Evolutionary conservation across 2,113 vertebrate genomes (phyloP).

Genomic region (Ctenomys sociabilis): DNA sequence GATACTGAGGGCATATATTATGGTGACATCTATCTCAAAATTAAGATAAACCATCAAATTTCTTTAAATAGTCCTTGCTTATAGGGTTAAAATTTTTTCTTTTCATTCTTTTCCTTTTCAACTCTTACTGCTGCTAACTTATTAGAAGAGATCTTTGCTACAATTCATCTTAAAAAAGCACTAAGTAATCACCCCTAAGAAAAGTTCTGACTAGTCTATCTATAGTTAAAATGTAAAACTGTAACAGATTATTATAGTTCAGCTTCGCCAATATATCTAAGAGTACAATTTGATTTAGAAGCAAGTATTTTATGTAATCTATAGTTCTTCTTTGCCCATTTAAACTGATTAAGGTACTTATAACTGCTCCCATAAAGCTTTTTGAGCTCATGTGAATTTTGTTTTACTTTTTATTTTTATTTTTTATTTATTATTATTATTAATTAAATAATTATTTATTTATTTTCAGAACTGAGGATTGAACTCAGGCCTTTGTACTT

Average conservation of each 20-base stretch:
- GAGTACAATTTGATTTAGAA: not conserved
- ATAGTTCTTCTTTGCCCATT: not conserved
- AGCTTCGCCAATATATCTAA: not conserved
- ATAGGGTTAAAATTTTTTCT: not conserved
- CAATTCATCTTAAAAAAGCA: not conserved
- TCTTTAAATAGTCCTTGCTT: not conserved
- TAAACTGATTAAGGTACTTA: not conserved
- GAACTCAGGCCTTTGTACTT: no score
- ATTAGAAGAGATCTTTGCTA: not conserved
- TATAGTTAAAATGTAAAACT: not conserved
- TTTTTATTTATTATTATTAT: no score
- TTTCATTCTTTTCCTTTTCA: not conserved
- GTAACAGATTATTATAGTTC: not conserved
- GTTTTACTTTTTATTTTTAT: no score
- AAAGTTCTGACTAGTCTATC: not conserved
- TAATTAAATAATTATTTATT: no score
- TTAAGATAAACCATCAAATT: not conserved
- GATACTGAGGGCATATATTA: not conserved
- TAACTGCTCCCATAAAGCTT: not conserved
- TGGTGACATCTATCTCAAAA: not conserved
- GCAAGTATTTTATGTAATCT: not conserved
- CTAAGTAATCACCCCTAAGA: not conserved
- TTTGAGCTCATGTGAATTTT: not conserved
- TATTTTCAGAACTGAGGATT: no score
- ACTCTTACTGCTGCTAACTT: not conserved